A percentile compares a stretch with the other conserved stretches of the same genome.
Conservation (phyloP, 2,797 vertebrate species). For the Xyrichtys novacula region DNA sequence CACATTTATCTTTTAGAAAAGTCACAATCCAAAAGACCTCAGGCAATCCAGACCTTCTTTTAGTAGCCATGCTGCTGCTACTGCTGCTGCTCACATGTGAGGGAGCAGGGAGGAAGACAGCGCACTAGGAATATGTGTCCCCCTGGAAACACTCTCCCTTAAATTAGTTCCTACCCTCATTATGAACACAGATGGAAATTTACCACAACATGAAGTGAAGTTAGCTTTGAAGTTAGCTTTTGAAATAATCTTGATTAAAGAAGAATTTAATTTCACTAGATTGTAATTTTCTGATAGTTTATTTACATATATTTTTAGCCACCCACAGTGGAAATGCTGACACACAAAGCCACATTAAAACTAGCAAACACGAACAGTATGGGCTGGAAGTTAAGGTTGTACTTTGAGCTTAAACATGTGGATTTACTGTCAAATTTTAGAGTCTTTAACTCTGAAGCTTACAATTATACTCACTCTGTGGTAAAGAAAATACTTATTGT, state of each 20-base stretch:
- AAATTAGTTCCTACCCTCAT: slow-evolving; percentile 67
- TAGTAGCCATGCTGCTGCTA: slow-evolving; percentile 54
- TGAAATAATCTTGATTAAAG: background rate
- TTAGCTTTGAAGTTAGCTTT: too few species aligned
- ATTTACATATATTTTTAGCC: background rate
- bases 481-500: too few species aligned
- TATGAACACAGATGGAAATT: background rate
- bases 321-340: too few species aligned
- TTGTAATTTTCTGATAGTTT: background rate
- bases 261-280: background rate
- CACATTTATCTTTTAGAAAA: slow-evolving; percentile 40
- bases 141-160: slow-evolving; percentile 38
- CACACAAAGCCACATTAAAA: too few species aligned
- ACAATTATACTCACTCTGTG: too few species aligned
- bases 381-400: too few species aligned
- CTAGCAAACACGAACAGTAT: too few species aligned
- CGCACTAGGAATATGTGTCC: slow-evolving; percentile 43
- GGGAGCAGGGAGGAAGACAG: slow-evolving; percentile 7
- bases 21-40: background rate
- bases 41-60: background rate
- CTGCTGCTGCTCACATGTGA: slow-evolving; percentile 47
- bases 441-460: too few species aligned
- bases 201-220: background rate
- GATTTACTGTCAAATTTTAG: too few species aligned
- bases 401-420: too few species aligned